Evolutionary conservation across 37 sponge, comb jelly and placozoan genomes (phyloP), one percentile per base, ranked within the genome.

Genomic region (Hormiphora californensis): DNA sequence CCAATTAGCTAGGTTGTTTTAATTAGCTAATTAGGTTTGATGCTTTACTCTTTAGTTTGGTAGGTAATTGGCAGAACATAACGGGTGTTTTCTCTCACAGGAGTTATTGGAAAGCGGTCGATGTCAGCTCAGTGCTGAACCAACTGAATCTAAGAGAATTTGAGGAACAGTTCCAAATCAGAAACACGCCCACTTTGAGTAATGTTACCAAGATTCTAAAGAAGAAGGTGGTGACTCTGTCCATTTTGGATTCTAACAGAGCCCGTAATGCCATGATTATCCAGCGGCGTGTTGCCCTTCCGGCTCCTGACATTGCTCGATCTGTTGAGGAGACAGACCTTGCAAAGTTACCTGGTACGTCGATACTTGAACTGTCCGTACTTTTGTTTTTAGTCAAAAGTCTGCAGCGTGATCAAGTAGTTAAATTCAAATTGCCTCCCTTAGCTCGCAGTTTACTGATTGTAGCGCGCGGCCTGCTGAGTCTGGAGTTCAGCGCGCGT

Each of bases 221-320:
- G 35, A 43, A 46, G 9, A 73, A 73, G 46, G 81, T 73, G 4
- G 81, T 43, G 25, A 43, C 46, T 73, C 25, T 73, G 46, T 73
- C 81, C 21, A 22, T 73, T 0, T 46, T 73, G 46, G 81, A 73
- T 28, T 43, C 81, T 1, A 73, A 73, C 81, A 39, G 81, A 73
- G 81, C 81, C 9, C 35, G 81, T 1, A 73, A 73, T n/a, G 81
- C 81, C 19, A 73, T 73, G 81, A 73, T 73, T 43, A 73, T 73
- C 40, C 81, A 73, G 46, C 41, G 81, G 9, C 32, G 81, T 8
- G 81, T 73, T 11, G 81, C 81, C 15, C 81, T 73, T 4, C 81
- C 35, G 15, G 46, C 81, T 2, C 27, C 46, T 4, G 44, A 39
- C n/a, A 46, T 73, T 38, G 81, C 81, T 15, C 32, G 35, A 8